These are phyloP conservation scores for Poecilobothrus nobilitatus DNA, from an alignment of 2,888 invertebrate genomes.

Conservation along the genomic window DNA sequence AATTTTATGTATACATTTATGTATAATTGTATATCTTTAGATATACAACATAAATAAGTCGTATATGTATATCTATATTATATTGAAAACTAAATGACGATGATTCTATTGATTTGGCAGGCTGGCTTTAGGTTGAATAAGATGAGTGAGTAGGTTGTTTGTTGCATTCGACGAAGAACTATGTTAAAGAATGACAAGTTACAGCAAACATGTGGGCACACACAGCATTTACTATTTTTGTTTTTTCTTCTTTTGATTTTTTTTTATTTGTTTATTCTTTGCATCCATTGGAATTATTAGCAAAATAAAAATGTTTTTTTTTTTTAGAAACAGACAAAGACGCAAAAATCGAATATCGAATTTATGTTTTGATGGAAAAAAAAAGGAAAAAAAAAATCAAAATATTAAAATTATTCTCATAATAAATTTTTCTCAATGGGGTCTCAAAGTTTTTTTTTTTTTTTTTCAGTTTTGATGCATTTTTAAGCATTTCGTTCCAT, in stretches of 20 bases:
- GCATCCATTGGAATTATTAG: neutral
- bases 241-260: neutral
- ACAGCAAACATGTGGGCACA: conserved; percentile 5
- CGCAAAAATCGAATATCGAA: neutral
- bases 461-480: too few relatives aligned
- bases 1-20: too few relatives aligned
- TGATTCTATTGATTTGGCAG: neutral
- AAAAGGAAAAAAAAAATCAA: too few relatives aligned
- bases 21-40: too few relatives aligned
- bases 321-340: neutral
- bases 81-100: neutral
- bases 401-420: neutral
- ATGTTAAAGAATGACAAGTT: conserved; percentile 1
- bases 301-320: neutral
- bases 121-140: too few relatives aligned
- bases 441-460: too few relatives aligned
- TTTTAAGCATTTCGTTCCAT: too few relatives aligned
- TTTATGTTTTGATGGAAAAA: neutral
- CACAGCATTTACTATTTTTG: neutral
- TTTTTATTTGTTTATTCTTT: neutral
- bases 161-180: neutral
- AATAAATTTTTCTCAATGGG: neutral
- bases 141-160: neutral
- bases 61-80: neutral
- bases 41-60: too few relatives aligned